Evolutionary conservation across 2,797 vertebrate genomes (phyloP).

Genomic region (Pseudochirops corinnae): DNA sequence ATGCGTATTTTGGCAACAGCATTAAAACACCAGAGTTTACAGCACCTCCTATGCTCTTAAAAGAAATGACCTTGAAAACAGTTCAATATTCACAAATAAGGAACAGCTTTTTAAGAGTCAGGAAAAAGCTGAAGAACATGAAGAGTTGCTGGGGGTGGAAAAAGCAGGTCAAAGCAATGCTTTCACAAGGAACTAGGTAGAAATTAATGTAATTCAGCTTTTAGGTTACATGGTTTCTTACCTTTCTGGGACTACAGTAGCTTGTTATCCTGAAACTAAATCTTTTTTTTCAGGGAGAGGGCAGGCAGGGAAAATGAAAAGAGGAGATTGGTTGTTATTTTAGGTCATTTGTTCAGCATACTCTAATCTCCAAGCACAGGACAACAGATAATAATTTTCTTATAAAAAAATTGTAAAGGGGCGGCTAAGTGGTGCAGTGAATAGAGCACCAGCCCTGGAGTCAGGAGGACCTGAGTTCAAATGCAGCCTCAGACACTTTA

Average conservation of each 20-base stretch:
- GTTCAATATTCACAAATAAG: background rate
- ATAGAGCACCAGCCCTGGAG: too few relatives aligned
- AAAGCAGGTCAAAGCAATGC: background rate
- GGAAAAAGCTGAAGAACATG: background rate
- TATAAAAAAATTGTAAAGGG: background rate
- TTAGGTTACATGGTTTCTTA: background rate
- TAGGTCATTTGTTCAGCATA: background rate
- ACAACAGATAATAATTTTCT: background rate
- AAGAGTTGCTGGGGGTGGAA: background rate
- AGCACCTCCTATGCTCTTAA: background rate
- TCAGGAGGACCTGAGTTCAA: too few relatives aligned
- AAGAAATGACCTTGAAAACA: background rate
- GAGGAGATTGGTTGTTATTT: background rate
- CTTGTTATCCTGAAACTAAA: background rate
- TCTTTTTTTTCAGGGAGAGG: background rate
- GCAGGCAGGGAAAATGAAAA: background rate
- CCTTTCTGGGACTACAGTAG: background rate
- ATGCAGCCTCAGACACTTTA: too few relatives aligned
- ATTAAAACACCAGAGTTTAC: background rate
- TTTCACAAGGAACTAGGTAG: background rate
- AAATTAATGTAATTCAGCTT: background rate
- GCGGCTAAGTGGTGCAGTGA: too few relatives aligned
- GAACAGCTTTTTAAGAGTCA: background rate
- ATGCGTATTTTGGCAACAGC: background rate
- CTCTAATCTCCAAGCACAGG: background rate